These are phyloP conservation scores for Neodon shergylaensis DNA, from an alignment of 2,113 vertebrate genomes.

Conservation along the genomic window DNA sequence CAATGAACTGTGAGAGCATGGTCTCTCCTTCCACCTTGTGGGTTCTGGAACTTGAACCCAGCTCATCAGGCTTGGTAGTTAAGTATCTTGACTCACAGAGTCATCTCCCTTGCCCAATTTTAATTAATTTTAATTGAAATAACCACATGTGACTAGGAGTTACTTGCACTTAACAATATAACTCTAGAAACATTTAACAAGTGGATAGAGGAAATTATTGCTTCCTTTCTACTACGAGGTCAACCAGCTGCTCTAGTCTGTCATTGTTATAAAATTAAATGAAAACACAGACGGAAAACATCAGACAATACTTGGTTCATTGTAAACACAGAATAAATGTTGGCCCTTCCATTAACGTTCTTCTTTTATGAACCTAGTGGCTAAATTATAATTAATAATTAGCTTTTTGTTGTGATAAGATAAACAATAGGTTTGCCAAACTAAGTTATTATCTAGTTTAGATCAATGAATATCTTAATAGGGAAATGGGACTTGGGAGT, in stretches of 20 bases:
- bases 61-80: not conserved
- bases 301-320: slow-evolving; percentile 20
- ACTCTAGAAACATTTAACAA: not conserved
- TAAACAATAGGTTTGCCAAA: slow-evolving; percentile 56
- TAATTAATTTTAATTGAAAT: slow-evolving; percentile 27
- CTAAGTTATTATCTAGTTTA: slow-evolving; percentile 46
- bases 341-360: slow-evolving; percentile 50
- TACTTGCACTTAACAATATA: not conserved
- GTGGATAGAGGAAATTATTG: slow-evolving; percentile 13
- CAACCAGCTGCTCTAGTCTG: not conserved
- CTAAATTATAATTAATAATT: slow-evolving; percentile 66
- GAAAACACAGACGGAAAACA: slow-evolving; percentile 2
- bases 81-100: not conserved
- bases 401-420: slow-evolving; percentile 25
- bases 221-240: not conserved
- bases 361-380: not conserved
- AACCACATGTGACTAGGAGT: not conserved
- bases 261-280: slow-evolving; percentile 43
- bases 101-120: not conserved
- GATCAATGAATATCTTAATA: slow-evolving; percentile 40
- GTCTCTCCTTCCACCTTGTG: not conserved
- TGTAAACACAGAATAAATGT: slow-evolving; percentile 45
- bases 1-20: not conserved
- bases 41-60: not conserved
- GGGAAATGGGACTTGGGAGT: not conserved